Conservation (phyloP, 2,888 invertebrate species). For the Troilus luridus region DNA sequence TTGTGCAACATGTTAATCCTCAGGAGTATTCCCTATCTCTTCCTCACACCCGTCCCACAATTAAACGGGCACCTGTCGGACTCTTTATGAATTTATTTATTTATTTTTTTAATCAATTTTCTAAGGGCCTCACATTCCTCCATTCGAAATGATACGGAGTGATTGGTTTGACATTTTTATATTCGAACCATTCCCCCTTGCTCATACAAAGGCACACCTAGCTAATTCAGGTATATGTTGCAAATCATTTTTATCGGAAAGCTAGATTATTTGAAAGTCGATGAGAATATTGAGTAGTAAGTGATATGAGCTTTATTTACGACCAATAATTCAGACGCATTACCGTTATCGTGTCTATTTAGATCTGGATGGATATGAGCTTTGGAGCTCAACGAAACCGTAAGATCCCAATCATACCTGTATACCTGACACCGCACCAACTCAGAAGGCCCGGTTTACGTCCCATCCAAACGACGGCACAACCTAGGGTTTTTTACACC, state of each 20-base stretch:
- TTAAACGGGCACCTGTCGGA: slow-evolving; percentile 46
- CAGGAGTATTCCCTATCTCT: slow-evolving; percentile 38
- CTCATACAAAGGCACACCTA: neutral
- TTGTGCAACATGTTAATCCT: slow-evolving; percentile 46
- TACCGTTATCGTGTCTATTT: no score
- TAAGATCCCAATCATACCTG: no score
- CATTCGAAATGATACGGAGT: neutral
- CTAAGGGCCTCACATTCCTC: slow-evolving; percentile 33
- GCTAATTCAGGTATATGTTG: neutral
- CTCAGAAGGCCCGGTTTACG: no score
- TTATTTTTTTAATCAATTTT: slow-evolving; percentile 11
- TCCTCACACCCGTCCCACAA: neutral
- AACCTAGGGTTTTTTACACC: no score
- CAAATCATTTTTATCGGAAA: neutral
- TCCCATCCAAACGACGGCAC: no score
- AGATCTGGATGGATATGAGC: no score
- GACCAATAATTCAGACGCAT: no score
- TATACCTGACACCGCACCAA: no score
- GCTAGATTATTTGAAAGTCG: neutral
- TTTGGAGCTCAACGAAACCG: no score
- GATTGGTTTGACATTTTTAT: neutral
- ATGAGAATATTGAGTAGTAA: neutral
- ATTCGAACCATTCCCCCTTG: neutral
- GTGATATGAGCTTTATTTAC: no score
- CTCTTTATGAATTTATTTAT: neutral